These are phyloP conservation scores for Thryonomys swinderianus DNA, from an alignment of 2,113 vertebrate genomes.

Conservation along the genomic window DNA sequence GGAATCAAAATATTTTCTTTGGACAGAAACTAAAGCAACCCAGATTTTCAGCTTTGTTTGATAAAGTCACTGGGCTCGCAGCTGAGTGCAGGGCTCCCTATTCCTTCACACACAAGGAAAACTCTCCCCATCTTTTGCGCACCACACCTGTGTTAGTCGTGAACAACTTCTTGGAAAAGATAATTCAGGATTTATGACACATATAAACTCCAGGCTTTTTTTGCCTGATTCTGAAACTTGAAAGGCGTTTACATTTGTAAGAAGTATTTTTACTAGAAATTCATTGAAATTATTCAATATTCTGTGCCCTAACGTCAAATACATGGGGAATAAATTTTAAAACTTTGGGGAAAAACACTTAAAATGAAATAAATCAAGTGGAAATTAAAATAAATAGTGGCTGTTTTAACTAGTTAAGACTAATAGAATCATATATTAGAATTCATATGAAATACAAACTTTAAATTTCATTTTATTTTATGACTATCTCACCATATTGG, in stretches of 20 bases:
- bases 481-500: neutral
- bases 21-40: neutral
- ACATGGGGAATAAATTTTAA: neutral
- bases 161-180: conserved; percentile 18
- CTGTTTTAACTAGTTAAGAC: neutral
- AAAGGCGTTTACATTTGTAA: conserved; percentile 44
- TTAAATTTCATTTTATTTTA: neutral
- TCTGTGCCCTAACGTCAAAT: conserved; percentile 3
- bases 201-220: conserved; percentile 34
- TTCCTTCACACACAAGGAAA: neutral
- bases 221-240: neutral
- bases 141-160: neutral
- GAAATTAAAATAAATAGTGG: neutral
- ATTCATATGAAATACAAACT: neutral
- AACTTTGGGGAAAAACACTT: neutral
- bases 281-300: neutral
- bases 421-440: neutral
- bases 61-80: neutral
- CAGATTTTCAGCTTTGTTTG: neutral
- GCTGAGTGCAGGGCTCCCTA: neutral
- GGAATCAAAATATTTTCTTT: neutral
- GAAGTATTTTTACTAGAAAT: neutral
- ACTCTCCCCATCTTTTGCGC: neutral
- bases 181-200: conserved; percentile 19
- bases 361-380: neutral